Evolutionary conservation across 37 sponge, comb jelly and placozoan species (phyloP).

Genomic region (Aplysina aerophoba): DNA sequence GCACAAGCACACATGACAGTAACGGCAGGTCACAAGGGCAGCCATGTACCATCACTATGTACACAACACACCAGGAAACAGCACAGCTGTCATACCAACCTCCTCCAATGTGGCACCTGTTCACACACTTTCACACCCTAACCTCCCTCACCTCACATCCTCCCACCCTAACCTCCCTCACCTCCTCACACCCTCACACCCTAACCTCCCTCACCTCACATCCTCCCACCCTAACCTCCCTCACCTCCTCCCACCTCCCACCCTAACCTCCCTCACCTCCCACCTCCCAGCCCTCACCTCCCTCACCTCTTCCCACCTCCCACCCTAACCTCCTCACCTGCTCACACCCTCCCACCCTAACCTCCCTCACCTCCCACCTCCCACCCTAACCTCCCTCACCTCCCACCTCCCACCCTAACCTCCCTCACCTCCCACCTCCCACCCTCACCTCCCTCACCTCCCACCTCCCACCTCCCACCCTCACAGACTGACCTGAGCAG

Average conservation of each 20-base stretch:
- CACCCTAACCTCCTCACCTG: background rate
- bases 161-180: no score
- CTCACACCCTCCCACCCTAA: no score
- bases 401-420: background rate
- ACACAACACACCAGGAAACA: background rate
- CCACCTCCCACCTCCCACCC: background rate
- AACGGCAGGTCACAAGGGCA: background rate
- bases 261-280: background rate
- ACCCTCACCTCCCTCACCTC: background rate
- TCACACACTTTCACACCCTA: no score
- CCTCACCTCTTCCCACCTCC: background rate
- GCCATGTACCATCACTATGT: background rate
- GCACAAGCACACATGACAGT: background rate
- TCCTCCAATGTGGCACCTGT: background rate
- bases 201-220: no score
- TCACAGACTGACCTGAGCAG: constrained; percentile 71
- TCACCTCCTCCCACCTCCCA: background rate
- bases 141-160: no score
- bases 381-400: background rate
- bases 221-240: background rate
- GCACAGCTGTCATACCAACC: background rate
- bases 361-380: no score
- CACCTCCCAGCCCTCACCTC: background rate
- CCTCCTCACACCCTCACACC: no score
- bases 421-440: no score